These are phyloP conservation scores for Lagenorhynchus albirostris DNA, from an alignment of 2,113 vertebrate species.

Conservation along the genomic window DNA sequence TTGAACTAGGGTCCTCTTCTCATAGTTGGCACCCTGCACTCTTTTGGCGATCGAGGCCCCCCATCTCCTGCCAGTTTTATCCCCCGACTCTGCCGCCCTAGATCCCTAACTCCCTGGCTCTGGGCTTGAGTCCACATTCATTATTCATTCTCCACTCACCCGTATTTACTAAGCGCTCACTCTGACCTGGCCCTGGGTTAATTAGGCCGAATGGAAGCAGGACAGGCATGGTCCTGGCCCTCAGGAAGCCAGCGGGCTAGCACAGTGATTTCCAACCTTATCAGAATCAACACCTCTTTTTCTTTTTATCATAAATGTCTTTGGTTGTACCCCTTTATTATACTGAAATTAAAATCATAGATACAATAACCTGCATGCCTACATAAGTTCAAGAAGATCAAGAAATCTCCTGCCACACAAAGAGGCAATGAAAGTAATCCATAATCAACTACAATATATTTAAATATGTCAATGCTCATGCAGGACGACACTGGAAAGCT, in stretches of 20 bases:
- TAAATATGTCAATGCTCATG: neutral
- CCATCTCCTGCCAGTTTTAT: neutral
- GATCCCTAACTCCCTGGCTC: neutral
- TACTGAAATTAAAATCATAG: slow-evolving; percentile 27
- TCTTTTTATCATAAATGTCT: neutral
- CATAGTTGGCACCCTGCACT: neutral
- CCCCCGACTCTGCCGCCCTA: neutral
- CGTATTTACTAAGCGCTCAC: slow-evolving; percentile 32
- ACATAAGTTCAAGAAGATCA: neutral
- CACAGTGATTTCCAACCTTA: neutral
- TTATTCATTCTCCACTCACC: slow-evolving; percentile 20
- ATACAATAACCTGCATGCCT: neutral
- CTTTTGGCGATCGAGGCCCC: neutral
- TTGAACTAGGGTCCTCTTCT: neutral
- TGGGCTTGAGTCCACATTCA: neutral
- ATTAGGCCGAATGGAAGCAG: slow-evolving; percentile 39
- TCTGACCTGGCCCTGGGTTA: slow-evolving; percentile 11
- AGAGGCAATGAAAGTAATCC: slow-evolving; percentile 44
- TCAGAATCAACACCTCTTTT: neutral
- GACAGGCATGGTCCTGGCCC: neutral
- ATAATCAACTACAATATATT: neutral
- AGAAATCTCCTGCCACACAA: neutral
- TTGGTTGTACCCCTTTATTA: neutral
- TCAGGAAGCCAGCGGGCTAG: neutral
- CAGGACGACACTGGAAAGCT: neutral